Conservation (phyloP, 2,797 vertebrate species). For the Lepus townsendii region DNA sequence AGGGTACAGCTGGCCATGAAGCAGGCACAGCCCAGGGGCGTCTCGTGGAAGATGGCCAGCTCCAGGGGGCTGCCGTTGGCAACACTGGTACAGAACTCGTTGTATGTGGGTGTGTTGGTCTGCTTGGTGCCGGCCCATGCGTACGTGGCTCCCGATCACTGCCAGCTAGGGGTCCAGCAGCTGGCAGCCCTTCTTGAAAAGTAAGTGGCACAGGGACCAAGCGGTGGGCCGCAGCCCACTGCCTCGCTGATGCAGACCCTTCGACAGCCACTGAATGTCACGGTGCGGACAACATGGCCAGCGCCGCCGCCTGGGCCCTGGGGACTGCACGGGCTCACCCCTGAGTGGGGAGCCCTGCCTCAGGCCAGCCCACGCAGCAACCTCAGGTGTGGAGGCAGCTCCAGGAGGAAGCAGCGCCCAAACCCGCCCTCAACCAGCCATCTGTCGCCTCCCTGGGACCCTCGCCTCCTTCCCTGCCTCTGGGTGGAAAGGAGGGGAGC, state of each 20-base stretch:
- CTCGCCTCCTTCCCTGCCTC: slow-evolving; percentile 59
- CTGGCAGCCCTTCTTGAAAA: slow-evolving; percentile 93
- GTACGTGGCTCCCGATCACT: slow-evolving; percentile 95
- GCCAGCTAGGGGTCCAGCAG: slow-evolving; percentile 95
- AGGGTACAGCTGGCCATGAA: slow-evolving; percentile 97
- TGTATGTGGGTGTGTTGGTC: slow-evolving; percentile 96
- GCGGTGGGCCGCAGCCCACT: slow-evolving; percentile 95
- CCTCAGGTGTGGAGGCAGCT: neutral
- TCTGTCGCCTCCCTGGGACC: slow-evolving; percentile 31
- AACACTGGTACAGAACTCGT: slow-evolving; percentile 94
- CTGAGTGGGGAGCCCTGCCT: slow-evolving; percentile 19
- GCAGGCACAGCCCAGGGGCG: slow-evolving; percentile 96
- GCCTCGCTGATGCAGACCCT: slow-evolving; percentile 96
- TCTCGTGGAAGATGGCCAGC: slow-evolving; percentile 96
- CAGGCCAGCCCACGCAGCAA: slow-evolving; percentile 55
- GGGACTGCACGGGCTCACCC: slow-evolving; percentile 8
- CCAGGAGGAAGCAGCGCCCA: slow-evolving; percentile 59
- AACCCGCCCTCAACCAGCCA: slow-evolving; percentile 59
- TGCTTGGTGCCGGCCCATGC: slow-evolving; percentile 95
- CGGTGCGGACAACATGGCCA: slow-evolving; percentile 83
- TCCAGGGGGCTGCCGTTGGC: slow-evolving; percentile 92
- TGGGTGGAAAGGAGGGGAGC: slow-evolving; percentile 79
- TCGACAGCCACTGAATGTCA: slow-evolving; percentile 96
- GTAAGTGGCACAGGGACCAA: slow-evolving; percentile 93
- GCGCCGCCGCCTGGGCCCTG: neutral